A percentile compares a stretch with the other conserved stretches of the same genome.
Conservation (phyloP, 2,113 vertebrate species). For the Muntiacus muntjak region DNA sequence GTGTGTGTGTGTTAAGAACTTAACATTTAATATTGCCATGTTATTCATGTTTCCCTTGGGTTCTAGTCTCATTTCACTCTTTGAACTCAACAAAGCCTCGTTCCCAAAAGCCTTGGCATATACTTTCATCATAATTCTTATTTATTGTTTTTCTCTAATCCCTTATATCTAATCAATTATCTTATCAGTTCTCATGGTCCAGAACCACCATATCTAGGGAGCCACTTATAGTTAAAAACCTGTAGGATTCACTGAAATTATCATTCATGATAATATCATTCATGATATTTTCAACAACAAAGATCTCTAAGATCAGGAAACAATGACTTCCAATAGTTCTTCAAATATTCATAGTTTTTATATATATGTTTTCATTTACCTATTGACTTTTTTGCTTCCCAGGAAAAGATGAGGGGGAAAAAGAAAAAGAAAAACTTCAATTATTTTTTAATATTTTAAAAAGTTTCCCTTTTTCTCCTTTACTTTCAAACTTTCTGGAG, state of each 20-base stretch:
- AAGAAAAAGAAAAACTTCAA: not conserved
- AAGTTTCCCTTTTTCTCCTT: not conserved
- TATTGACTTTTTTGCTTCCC: not conserved
- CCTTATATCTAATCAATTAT: not conserved
- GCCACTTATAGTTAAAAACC: not conserved
- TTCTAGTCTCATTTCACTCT: not conserved
- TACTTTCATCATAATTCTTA: not conserved
- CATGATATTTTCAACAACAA: not conserved
- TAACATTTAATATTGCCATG: not conserved
- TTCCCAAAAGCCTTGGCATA: not conserved
- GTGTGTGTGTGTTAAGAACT: not conserved
- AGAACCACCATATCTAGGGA: not conserved
- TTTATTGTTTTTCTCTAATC: not conserved
- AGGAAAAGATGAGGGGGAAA: not conserved
- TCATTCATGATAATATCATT: no score
- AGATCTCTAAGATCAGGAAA: not conserved
- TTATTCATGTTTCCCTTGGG: not conserved
- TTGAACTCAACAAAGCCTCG: not conserved
- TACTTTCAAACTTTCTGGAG: not conserved
- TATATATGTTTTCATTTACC: not conserved
- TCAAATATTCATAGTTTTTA: not conserved
- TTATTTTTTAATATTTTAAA: not conserved
- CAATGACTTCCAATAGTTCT: not conserved
- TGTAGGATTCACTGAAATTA: not conserved
- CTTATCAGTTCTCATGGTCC: not conserved